Evolutionary conservation across 2,113 vertebrate species (phyloP).

Genomic region (Stercorarius parasiticus): DNA sequence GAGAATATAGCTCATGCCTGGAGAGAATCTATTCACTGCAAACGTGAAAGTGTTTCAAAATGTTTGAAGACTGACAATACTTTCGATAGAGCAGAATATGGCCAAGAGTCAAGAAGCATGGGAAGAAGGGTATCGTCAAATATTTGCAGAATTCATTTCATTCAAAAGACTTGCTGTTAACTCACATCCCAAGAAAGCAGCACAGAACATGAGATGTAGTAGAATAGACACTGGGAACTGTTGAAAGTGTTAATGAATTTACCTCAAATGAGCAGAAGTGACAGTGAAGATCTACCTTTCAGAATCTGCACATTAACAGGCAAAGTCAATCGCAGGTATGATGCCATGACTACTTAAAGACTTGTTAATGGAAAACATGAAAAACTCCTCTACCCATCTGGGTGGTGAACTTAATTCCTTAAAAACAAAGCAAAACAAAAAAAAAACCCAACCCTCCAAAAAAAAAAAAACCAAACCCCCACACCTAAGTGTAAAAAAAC

Average conservation of each 20-base stretch:
- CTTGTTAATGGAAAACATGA: not conserved
- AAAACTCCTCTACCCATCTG: not conserved
- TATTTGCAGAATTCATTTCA: not conserved
- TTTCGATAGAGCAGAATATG: not conserved
- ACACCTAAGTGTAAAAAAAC: fast-evolving
- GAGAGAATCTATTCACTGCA: not conserved
- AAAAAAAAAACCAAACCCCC: not conserved
- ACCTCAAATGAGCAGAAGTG: not conserved
- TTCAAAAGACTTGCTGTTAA: not conserved
- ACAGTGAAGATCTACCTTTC: not conserved
- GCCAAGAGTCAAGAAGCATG: not conserved
- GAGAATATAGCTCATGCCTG: not conserved
- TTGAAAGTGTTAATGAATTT: not conserved
- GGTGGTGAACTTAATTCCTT: too few relatives aligned
- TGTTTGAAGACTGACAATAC: not conserved
- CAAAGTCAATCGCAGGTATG: not conserved
- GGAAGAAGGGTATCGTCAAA: not conserved
- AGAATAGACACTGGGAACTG: not conserved
- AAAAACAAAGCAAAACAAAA: not conserved
- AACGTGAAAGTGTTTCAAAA: not conserved
- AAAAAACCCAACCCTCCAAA: not conserved
- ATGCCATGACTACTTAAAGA: not conserved
- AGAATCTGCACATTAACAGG: not conserved
- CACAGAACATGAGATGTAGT: not conserved
- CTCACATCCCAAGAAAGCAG: not conserved